A percentile compares a stretch with the other conserved stretches of the same genome.
Evolutionary conservation across 2,797 vertebrate genomes (phyloP).

Genomic region (Acomys russatus): DNA sequence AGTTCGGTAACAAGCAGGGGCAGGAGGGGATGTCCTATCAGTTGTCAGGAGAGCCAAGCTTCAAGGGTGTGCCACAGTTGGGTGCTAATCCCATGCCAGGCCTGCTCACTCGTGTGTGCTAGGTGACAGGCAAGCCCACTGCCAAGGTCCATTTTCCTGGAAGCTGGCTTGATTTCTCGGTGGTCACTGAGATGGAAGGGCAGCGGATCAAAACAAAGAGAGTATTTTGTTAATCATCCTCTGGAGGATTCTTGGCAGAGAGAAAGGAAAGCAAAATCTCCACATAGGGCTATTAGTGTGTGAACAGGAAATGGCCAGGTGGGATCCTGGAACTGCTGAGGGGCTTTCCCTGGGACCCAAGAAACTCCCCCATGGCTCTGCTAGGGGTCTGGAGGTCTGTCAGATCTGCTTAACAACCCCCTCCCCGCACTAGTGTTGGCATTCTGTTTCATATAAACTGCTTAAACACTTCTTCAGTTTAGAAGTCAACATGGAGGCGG

Average conservation of each 20-base stretch:
- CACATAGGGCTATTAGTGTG: rapidly evolving
- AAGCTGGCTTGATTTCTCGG: background rate
- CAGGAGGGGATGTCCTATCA: rapidly evolving
- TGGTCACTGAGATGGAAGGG: background rate
- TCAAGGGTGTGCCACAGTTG: background rate
- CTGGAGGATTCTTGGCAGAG: rapidly evolving
- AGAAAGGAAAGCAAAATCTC: conserved; percentile 62
- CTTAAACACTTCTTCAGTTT: background rate
- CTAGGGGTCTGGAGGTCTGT: background rate
- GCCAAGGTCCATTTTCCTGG: conserved; percentile 50
- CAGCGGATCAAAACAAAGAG: background rate
- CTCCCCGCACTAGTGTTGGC: background rate
- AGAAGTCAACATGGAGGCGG: background rate
- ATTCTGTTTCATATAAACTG: background rate
- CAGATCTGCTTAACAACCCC: background rate
- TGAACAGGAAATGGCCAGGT: background rate
- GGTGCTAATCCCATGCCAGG: background rate
- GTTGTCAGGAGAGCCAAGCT: background rate
- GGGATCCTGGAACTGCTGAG: rapidly evolving
- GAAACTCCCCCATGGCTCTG: background rate
- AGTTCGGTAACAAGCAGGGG: background rate
- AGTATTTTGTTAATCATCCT: background rate
- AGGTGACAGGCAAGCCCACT: background rate
- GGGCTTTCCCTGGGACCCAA: conserved; percentile 60
- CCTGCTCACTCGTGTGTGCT: background rate